Evolutionary conservation across 1,140 invertebrate species (phyloP).

Genomic region (Caenorhabditis briggsae): DNA sequence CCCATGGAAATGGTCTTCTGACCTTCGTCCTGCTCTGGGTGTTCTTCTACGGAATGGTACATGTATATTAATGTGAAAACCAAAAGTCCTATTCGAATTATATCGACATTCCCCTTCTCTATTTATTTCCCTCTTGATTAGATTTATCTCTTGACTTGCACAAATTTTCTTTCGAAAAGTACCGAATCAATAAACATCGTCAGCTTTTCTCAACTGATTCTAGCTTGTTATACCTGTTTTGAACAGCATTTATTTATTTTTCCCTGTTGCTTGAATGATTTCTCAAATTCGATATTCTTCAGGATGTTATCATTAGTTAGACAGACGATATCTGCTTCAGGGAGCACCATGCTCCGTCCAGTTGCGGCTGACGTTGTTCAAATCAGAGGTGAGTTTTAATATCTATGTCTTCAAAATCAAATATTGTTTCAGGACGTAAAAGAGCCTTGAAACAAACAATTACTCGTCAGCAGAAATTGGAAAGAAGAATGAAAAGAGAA

Average conservation of each 20-base stretch:
- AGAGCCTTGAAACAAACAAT: constrained; percentile 70
- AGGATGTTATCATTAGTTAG: constrained; percentile 19
- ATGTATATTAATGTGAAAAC: constrained; percentile 76
- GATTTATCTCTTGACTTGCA: neutral
- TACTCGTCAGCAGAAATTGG: constrained; percentile 69
- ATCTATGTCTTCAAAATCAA: neutral
- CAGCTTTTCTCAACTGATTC: neutral
- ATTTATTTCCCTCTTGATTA: neutral
- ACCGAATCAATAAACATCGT: neutral
- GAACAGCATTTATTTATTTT: neutral
- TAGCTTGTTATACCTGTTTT: neutral
- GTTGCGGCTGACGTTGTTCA: constrained; percentile 35
- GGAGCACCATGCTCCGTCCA: constrained; percentile 21
- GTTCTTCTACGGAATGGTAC: constrained; percentile 79
- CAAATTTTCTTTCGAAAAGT: neutral
- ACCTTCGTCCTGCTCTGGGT: constrained; percentile 79
- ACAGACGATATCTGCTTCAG: neutral
- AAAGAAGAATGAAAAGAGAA: constrained; percentile 73
- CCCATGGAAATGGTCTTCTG: constrained; percentile 77
- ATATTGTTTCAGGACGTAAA: constrained; percentile 69
- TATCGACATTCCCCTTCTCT: constrained; percentile 2
- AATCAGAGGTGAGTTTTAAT: constrained; percentile 12
- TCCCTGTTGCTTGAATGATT: neutral
- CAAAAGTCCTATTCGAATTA: neutral
- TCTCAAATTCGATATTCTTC: neutral